A percentile compares a stretch with the other conserved stretches of the same genome.
phyloP scores from a whole-genome alignment of 2,797 vertebrate species.

The Semotilus atromaculatus region DNA sequence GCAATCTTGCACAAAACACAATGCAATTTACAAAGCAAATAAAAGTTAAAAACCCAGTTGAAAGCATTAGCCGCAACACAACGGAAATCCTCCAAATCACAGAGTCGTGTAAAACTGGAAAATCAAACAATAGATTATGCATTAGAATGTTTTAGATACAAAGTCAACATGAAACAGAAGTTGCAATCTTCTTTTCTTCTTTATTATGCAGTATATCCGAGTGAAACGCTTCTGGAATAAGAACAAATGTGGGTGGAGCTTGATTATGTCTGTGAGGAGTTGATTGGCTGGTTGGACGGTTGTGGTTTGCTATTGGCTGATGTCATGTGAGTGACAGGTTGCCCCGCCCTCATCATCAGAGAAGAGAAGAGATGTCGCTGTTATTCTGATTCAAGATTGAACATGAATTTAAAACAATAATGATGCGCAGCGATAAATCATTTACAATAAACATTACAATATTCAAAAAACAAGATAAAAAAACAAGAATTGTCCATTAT shows the following conservation, averaged over 20 bases:
- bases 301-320: neutral
- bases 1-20: neutral
- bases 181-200: neutral
- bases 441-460: neutral
- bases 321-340: neutral
- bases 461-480: too few species aligned
- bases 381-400: neutral
- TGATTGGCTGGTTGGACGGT: neutral
- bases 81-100: neutral
- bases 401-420: neutral
- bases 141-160: neutral
- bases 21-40: neutral
- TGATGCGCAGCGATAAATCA: neutral
- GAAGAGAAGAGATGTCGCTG: neutral
- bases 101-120: neutral
- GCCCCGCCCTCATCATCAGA: neutral
- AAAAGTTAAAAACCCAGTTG: neutral
- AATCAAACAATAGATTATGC: neutral
- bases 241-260: neutral
- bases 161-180: neutral
- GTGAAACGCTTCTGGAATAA: neutral
- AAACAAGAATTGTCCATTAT: too few species aligned
- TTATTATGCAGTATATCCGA: neutral
- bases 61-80: neutral
- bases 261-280: neutral